These are phyloP conservation scores for Napeogenes sylphis DNA, from an alignment of 2,888 invertebrate species.

Conservation along the genomic window DNA sequence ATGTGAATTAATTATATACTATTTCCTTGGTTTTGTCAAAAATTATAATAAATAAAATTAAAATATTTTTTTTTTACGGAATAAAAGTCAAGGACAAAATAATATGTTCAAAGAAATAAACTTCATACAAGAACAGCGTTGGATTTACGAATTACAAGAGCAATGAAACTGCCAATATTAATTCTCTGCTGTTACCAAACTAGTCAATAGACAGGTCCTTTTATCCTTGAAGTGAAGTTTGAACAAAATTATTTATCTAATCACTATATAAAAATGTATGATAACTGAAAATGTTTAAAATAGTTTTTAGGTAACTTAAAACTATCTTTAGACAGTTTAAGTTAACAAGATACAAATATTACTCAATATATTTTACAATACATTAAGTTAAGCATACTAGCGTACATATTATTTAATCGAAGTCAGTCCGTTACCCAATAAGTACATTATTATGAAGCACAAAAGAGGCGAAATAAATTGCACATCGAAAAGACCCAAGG, in stretches of 20 bases:
- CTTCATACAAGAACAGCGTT: background rate
- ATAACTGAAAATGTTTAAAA: no score
- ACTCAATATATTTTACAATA: no score
- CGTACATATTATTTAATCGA: background rate
- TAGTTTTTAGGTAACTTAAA: no score
- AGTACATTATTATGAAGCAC: constrained; percentile 3
- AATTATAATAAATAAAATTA: background rate
- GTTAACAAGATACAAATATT: no score
- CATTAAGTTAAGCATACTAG: background rate
- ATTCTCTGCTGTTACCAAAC: background rate
- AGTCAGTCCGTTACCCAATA: background rate
- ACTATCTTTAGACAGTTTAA: no score
- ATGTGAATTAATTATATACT: background rate
- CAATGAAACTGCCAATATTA: constrained; percentile 2
- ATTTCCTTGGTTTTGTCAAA: background rate
- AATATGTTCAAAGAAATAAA: background rate
- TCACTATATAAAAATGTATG: background rate
- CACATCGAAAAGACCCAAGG: constrained; percentile 8
- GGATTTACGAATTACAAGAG: constrained; percentile 1
- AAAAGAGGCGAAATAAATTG: constrained; percentile 14
- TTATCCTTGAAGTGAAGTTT: background rate
- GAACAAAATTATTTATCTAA: background rate
- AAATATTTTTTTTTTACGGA: background rate
- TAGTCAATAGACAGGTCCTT: background rate
- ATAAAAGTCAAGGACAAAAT: background rate